A percentile compares a stretch with the other conserved stretches of the same genome.
These are phyloP conservation scores for Lota lota DNA, from an alignment of 2,113 vertebrate genomes.

Conservation along the genomic window DNA sequence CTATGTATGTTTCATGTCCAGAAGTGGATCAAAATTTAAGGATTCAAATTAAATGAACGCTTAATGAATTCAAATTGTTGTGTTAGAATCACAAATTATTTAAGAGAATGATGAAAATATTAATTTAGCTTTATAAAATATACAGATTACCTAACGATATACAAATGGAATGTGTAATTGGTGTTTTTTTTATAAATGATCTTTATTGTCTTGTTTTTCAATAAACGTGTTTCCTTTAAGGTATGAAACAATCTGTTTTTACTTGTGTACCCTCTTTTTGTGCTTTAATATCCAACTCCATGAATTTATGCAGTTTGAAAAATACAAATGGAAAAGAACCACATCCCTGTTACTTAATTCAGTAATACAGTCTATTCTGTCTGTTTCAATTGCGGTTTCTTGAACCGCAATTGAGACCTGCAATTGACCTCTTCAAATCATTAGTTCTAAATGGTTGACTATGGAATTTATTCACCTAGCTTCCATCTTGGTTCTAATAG, in stretches of 20 bases:
- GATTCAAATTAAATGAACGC: neutral
- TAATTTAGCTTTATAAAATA: neutral
- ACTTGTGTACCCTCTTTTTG: neutral
- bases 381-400: no score
- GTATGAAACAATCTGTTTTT: neutral
- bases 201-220: slow-evolving; percentile 1
- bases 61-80: neutral
- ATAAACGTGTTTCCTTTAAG: slow-evolving; percentile 1
- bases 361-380: no score
- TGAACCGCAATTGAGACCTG: no score
- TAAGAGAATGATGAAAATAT: neutral
- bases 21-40: neutral
- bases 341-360: no score
- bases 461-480: no score
- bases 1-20: neutral
- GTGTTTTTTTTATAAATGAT: neutral
- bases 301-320: no score
- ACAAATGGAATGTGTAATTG: neutral
- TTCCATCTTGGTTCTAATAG: no score
- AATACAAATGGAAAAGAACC: no score
- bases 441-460: no score
- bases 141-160: neutral
- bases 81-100: slow-evolving; percentile 1
- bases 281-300: neutral
- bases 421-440: no score